Evolutionary conservation across 2,797 vertebrate species (phyloP), one percentile per base, ranked within the genome.

Genomic region (Rhinogobio ventralis): DNA sequence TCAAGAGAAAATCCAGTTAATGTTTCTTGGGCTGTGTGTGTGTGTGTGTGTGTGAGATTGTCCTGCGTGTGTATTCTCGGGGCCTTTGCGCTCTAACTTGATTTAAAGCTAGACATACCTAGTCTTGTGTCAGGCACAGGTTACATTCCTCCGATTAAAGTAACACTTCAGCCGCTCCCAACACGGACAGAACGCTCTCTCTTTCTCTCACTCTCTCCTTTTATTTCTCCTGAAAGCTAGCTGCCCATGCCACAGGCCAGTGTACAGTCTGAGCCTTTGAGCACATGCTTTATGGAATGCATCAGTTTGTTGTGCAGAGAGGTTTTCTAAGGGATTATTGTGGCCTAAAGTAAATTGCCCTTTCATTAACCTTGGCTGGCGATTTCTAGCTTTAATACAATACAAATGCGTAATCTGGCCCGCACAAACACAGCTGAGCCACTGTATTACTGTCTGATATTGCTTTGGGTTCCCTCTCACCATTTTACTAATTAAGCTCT

Each of bases 351-450:
- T 93, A 90, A 89, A 88, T 76, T 93, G 92, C 90, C 94, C 94
- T 95, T 94, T 95, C 94, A 95, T 95, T 95, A 96, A 95, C 95
- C 94, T 95, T 94, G 92, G 89, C 90, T 94, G 89, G 92, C 90
- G 92, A 91, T 92, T 84, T 89, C 92, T 92, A 92, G 92, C 90
- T 94, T 94, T 95, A 95, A 95, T 94, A 93, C 92, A 91, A 95
- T 93, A 94, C 91, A 93, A 92, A 94, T 93, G 93, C 93, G 87
- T 94, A 95, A 95, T 95, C 93, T 94, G 92, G 88, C 90, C 87
- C 88, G 79, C 86, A 90, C 86, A 91, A 91, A 90, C 90, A 87
- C 55, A 9, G 85, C 83, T 82, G 76, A 79, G 67, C 79, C 85
- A 74, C 87, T 85, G 86, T 89, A 87, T 91, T 89, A 90, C 91